These are phyloP conservation scores for Sylvicola fuscatus DNA, from an alignment of 2,888 invertebrate genomes.

Conservation along the genomic window DNA sequence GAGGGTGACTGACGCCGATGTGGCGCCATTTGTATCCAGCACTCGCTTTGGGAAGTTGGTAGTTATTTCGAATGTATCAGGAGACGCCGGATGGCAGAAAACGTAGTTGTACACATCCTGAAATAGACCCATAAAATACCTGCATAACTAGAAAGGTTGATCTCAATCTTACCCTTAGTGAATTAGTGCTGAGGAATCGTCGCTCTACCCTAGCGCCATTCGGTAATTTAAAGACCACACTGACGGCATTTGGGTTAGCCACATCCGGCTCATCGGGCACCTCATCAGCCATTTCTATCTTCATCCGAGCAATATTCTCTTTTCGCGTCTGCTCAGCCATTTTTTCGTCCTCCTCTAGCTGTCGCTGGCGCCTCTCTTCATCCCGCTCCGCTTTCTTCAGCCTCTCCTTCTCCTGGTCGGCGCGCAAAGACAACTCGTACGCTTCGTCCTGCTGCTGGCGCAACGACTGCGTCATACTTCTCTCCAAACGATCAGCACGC, in stretches of 20 bases:
- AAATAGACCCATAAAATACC: background rate
- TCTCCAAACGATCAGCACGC: conserved; percentile 58
- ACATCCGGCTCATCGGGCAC: conserved; percentile 58
- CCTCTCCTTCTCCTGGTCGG: conserved; percentile 89
- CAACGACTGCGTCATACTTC: conserved; percentile 66
- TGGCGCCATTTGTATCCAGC: conserved; percentile 29
- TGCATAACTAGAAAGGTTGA: background rate
- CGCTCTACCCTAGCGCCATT: conserved; percentile 73
- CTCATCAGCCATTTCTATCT: conserved; percentile 38
- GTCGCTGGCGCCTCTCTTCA: conserved; percentile 28
- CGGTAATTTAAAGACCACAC: conserved; percentile 80
- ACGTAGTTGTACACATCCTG: conserved; percentile 89
- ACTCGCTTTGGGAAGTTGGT: conserved; percentile 87
- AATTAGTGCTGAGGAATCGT: conserved; percentile 60
- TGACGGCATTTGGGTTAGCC: conserved; percentile 47
- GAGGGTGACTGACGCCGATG: conserved; percentile 32
- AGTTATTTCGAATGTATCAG: conserved; percentile 84
- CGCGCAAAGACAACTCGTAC: conserved; percentile 72
- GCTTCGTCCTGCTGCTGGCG: conserved; percentile 87
- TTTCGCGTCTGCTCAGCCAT: conserved; percentile 31
- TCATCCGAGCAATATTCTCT: conserved; percentile 40
- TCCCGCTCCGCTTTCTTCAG: conserved; percentile 36
- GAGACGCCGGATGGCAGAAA: conserved; percentile 85
- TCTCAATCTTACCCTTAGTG: conserved; percentile 44
- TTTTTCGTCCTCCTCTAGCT: conserved; percentile 27